Evolutionary conservation across 2,113 vertebrate genomes (phyloP).

Genomic region (Puma concolor): DNA sequence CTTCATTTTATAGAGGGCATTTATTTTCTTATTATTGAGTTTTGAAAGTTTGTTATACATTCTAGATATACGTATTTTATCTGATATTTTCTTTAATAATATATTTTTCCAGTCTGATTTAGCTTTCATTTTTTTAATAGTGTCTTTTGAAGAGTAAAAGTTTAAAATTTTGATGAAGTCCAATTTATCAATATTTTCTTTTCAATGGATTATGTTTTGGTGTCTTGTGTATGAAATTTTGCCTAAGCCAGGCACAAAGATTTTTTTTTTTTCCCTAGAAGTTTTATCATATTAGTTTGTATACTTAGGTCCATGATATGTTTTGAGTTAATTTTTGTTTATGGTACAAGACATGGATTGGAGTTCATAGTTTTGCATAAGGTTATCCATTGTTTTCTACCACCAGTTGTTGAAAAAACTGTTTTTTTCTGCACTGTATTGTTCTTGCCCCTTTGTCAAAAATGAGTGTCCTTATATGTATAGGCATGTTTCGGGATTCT

Average conservation of each 20-base stretch:
- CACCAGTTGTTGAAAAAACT: background rate
- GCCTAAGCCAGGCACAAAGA: background rate
- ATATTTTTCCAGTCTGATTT: background rate
- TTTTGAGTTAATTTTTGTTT: background rate
- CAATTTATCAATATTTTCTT: background rate
- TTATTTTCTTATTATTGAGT: background rate
- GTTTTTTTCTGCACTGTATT: background rate
- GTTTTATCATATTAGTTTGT: background rate
- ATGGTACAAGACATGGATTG: background rate
- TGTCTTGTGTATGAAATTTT: background rate
- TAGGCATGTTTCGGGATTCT: background rate
- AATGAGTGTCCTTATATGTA: background rate
- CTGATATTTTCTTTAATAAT: background rate
- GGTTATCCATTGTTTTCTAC: background rate
- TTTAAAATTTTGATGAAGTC: background rate
- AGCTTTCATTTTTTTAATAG: background rate
- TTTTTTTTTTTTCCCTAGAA: background rate
- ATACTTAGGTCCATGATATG: background rate
- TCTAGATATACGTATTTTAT: background rate
- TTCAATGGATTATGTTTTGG: constrained; percentile 3
- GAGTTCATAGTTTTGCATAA: background rate
- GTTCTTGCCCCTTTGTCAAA: background rate
- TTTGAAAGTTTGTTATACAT: background rate
- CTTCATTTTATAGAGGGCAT: background rate
- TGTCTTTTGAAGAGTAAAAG: background rate